These are phyloP conservation scores for Steinernema scapterisci DNA, from an alignment of 2,888 invertebrate genomes.

Conservation along the genomic window DNA sequence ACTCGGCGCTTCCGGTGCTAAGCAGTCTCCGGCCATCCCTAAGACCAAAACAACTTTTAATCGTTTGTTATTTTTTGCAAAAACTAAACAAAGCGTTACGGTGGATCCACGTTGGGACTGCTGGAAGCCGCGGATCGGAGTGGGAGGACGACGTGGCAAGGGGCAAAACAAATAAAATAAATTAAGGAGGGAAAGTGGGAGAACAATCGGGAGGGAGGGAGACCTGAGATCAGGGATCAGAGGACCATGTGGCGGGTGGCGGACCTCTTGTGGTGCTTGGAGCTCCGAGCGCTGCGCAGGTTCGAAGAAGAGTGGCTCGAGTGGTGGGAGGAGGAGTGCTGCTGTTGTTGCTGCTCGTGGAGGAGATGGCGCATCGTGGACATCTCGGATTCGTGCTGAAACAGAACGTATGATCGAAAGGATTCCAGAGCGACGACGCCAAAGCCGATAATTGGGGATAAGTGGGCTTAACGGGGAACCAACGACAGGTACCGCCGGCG, in stretches of 20 bases:
- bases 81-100: conserved; percentile 18
- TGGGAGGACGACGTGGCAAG: conserved; percentile 5
- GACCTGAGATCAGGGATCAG: neutral
- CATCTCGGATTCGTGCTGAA: conserved; percentile 18
- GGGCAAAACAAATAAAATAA: conserved; percentile 18
- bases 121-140: neutral
- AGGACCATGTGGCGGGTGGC: conserved; percentile 22
- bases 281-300: neutral
- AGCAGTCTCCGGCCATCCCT: too few species aligned
- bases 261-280: conserved; percentile 15
- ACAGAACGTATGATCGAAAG: neutral
- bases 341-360: neutral
- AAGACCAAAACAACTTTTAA: too few species aligned
- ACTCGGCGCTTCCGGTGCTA: too few species aligned
- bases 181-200: neutral
- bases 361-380: conserved; percentile 4
- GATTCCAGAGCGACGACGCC: neutral
- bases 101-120: neutral
- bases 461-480: neutral
- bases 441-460: neutral
- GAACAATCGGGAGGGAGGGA: neutral
- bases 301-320: neutral
- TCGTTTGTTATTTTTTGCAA: neutral
- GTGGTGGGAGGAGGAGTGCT: neutral
- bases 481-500: too few species aligned